phyloP scores from a whole-genome alignment of 1,140 invertebrate genomes.

The Trichonephila clavipes region DNA sequence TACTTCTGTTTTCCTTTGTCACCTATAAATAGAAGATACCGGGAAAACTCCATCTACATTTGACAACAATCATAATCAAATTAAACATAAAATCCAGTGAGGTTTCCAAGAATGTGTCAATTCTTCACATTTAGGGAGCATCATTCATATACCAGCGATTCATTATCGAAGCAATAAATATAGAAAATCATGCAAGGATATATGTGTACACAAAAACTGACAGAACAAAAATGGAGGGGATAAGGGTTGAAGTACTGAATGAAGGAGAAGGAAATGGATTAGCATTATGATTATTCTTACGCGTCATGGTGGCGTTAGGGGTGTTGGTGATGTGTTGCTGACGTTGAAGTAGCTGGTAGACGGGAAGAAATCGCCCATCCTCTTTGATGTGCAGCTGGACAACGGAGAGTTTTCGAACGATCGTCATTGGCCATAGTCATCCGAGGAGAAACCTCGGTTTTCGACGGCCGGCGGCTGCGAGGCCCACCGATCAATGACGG shows the following conservation, averaged over 20 bases:
- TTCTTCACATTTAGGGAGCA: background rate
- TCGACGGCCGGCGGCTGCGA: constrained; percentile 51
- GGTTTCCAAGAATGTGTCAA: background rate
- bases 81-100: background rate
- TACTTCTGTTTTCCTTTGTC: no score
- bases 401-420: constrained; percentile 74
- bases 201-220: background rate
- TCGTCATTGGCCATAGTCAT: constrained; percentile 73
- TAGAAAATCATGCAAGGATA: no score
- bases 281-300: constrained; percentile 33
- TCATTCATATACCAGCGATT: no score
- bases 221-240: background rate
- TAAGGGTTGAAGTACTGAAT: background rate
- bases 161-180: no score
- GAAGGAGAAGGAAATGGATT: background rate
- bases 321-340: background rate
- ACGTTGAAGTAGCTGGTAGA: constrained; percentile 73
- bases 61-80: background rate
- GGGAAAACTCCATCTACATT: no score
- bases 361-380: constrained; percentile 74
- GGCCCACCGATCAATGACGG: constrained; percentile 54
- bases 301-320: constrained; percentile 70
- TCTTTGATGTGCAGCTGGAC: constrained; percentile 75
- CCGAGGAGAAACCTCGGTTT: constrained; percentile 51
- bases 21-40: no score